A percentile compares a stretch with the other conserved stretches of the same genome.
These are phyloP conservation scores for Chrysolina haemoptera DNA, from an alignment of 2,888 invertebrate genomes.

Conservation along the genomic window DNA sequence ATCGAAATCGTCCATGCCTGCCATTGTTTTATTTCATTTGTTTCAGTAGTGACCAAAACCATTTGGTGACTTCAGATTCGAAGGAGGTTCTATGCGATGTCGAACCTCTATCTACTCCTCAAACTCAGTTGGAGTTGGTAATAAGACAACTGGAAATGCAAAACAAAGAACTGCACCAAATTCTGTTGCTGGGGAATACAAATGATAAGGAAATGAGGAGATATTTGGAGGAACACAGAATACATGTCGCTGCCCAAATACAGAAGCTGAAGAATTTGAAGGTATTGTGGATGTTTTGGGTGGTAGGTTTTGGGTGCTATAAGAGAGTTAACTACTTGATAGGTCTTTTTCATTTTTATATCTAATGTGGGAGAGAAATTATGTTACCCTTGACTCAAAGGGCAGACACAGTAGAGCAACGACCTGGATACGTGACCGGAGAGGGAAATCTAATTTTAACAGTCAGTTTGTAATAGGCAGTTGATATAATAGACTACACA, in stretches of 20 bases:
- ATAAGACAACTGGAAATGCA: constrained; percentile 81
- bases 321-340: too few species aligned
- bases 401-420: too few species aligned
- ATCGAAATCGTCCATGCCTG: too few species aligned
- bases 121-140: constrained; percentile 78
- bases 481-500: too few species aligned
- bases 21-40: too few species aligned
- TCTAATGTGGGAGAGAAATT: too few species aligned
- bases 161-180: constrained; percentile 74
- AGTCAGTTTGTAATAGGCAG: too few species aligned
- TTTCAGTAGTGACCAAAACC: constrained; percentile 55
- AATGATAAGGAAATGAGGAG: constrained; percentile 70
- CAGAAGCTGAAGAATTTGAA: constrained; percentile 78
- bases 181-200: constrained; percentile 62
- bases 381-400: too few species aligned
- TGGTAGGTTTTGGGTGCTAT: too few species aligned
- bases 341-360: too few species aligned
- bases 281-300: constrained; percentile 66
- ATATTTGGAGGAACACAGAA: constrained; percentile 76
- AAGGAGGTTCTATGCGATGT: constrained; percentile 55
- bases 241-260: constrained; percentile 77
- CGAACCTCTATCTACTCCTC: constrained; percentile 71
- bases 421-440: too few species aligned
- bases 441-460: too few species aligned
- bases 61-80: constrained; percentile 51